Base-by-base conservation (phyloP, 1,140 invertebrate genomes). In the Ceratina calcarata region DNA sequence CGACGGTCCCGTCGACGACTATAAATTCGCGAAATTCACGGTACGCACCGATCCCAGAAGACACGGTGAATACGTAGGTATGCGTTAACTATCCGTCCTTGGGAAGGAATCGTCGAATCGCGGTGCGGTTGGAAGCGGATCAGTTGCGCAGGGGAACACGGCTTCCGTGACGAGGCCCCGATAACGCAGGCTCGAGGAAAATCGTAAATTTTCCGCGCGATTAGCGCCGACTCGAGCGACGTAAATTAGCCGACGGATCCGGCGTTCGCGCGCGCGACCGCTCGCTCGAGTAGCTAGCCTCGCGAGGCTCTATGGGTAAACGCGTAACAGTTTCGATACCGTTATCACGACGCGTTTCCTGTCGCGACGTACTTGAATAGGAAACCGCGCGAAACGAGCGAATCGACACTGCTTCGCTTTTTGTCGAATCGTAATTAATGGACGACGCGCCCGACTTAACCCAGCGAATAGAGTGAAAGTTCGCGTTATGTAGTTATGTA, bases 301-400 rank as follows among this genome's bases (percentile, higher is more conserved):
- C 67, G 67, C 67, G 55, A 78, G 58, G 37, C 37, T 45, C 37
- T 45, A 45, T 45, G 57, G 64, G 67, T 69, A 75, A 70, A 85
- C 73, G 81, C 84, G 85, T 86, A 86, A 86, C 84, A 86, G 81
- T 86, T 86, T 86, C 77, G 77, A 86, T 86, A 86, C 85, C 85
- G 85, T 86, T 86, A 86, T 86, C 85, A 74, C 66, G 77, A 86
- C 84, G 85, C 80, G 73, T 32, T 86, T 87, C 84, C 85, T 87
- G 84, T 65, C 84, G 81, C 18, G 55, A 45, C 16, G 49, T 12
- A 7, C 16, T 24, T 3, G 24, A 49, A 70, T 32, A 10, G 18
- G 51, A 55, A 57, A 27, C 67, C 55, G 24, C 22, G 18, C 49
- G 66, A 24, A 53, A 68, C 45, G 53, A 55, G 53, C 12, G 53